phyloP scores from a whole-genome alignment of 2,888 invertebrate species.

The Muschampia staudingeri region DNA sequence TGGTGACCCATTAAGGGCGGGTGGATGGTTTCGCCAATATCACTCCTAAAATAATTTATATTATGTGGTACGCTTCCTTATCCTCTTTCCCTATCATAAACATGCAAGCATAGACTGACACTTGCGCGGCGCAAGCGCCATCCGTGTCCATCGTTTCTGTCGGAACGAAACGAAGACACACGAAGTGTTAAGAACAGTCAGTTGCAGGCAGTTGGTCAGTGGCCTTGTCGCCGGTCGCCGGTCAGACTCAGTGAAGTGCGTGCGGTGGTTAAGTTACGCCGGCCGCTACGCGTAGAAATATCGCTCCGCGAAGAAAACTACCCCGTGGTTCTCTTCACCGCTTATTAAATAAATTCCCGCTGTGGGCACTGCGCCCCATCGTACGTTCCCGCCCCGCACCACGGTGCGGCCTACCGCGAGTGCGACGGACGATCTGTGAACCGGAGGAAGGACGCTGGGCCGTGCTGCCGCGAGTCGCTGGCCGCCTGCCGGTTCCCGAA shows the following conservation, averaged over 20 bases:
- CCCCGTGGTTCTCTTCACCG: neutral
- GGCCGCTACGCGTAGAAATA: no score
- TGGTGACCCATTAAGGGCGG: constrained; percentile 14
- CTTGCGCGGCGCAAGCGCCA: no score
- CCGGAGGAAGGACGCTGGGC: neutral
- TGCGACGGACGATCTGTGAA: neutral
- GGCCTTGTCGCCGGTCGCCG: no score
- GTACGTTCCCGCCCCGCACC: neutral
- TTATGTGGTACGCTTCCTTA: neutral
- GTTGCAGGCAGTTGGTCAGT: no score
- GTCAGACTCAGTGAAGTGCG: no score
- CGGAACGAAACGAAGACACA: no score
- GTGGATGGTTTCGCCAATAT: constrained; percentile 9
- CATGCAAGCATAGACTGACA: no score
- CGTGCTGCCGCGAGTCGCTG: neutral
- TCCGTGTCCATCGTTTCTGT: no score
- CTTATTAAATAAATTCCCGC: neutral
- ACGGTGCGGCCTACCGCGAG: neutral
- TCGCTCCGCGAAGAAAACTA: no score
- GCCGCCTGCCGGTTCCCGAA: neutral
- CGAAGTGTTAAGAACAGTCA: no score
- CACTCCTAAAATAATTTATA: neutral
- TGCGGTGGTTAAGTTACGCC: no score
- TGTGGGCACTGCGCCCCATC: neutral
- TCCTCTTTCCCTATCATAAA: neutral